Percentiles rank a stretch among this genome's conserved stretches.
These are phyloP conservation scores for Thereva nobilitata DNA, from an alignment of 2,888 invertebrate genomes.

Conservation along the genomic window DNA sequence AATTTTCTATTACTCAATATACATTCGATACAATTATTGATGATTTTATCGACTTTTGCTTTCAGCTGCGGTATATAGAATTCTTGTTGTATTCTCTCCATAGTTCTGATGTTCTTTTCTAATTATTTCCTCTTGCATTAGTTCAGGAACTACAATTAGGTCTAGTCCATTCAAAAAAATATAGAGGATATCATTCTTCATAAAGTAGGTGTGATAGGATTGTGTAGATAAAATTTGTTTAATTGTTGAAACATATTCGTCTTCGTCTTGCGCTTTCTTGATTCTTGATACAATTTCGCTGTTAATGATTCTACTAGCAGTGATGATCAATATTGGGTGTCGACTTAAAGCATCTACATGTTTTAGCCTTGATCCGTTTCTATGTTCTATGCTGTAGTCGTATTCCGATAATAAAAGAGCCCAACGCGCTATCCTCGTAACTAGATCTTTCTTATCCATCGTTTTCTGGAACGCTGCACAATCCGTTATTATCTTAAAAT, in stretches of 20 bases:
- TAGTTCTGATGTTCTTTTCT: too few species aligned
- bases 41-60: too few species aligned
- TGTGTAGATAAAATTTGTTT: too few species aligned
- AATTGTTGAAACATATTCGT: too few species aligned
- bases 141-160: too few species aligned
- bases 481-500: constrained; percentile 47
- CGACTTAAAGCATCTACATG: constrained; percentile 43
- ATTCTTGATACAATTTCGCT: not conserved
- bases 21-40: not conserved
- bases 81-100: too few species aligned
- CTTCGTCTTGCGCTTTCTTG: not conserved
- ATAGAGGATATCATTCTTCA: too few species aligned
- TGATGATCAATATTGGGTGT: constrained; percentile 32
- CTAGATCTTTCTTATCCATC: constrained; percentile 45
- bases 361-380: constrained; percentile 35
- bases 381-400: constrained; percentile 38
- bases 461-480: constrained; percentile 20
- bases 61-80: too few species aligned
- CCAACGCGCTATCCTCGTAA: constrained; percentile 45
- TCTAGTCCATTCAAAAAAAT: too few species aligned
- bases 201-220: too few species aligned
- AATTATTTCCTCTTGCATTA: too few species aligned
- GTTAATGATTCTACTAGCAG: not conserved
- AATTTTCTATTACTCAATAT: constrained; percentile 32
- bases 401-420: constrained; percentile 44